Base-by-base conservation (phyloP, 2,888 invertebrate genomes). In the Apamea anceps region DNA sequence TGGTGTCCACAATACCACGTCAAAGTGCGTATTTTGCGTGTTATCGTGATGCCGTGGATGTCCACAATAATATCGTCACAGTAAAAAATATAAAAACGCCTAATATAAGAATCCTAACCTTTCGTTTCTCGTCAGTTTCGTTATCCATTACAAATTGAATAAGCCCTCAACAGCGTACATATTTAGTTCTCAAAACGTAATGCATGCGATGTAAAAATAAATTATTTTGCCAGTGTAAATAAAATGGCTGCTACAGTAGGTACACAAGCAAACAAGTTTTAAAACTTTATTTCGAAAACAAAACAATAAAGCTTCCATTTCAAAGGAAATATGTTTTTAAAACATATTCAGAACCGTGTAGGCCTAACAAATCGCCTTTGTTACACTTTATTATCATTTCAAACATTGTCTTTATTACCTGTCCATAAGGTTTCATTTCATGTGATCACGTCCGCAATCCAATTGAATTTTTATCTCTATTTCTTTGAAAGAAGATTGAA, bases 351-450 rank as follows among this genome's bases (percentile, higher is more conserved):
- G 66, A 82, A 75, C 45, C 71, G 25, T 77, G 81, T 87, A 74
- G 75, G 77, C 81, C 74, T 73, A 81, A 80, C 80, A 76, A 81
- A 83, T 88, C 75, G 72, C 71, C 57, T 81, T 80, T 82, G 74
- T 80, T 82, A 79, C 85, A 83, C 79, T 91, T 89, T 91, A 92
- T 91, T 90, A 89, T 88, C 89, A 90, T 90, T 90, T 89, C 87
- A 81, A 88, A 88, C 87, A 87, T 87, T 86, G 88, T 86, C 87
- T 90, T 89, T 90, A 90, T 87, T 78, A 88, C 88, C 88, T 88
- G 86, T 75, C 79, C 88, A 86, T 88, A 88, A 88, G 90, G 88
- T 87, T 84, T 81, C 85, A 88, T 87, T 87, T 85, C 79, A 82
- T 79, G 65, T 81, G 81, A 84, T 77, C 78, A 72, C 72, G 48